These are phyloP conservation scores for Sicus ferrugineus DNA, from an alignment of 2,888 invertebrate genomes.

Conservation along the genomic window DNA sequence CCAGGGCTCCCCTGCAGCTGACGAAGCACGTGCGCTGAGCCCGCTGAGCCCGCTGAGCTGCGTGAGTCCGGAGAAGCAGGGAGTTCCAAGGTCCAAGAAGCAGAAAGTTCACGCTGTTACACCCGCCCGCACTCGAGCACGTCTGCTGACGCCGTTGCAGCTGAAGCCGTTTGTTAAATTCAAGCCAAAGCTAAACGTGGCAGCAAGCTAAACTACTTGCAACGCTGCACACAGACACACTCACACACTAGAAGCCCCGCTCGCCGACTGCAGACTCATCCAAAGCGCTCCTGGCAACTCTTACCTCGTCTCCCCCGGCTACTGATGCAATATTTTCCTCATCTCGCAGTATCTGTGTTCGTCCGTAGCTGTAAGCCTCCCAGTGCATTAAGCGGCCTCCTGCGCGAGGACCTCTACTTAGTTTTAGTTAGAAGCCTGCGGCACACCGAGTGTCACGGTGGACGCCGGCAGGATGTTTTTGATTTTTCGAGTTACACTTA, in stretches of 20 bases:
- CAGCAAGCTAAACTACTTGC: background rate
- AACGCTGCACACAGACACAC: background rate
- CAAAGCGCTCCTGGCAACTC: slow-evolving; percentile 31
- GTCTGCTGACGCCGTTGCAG: background rate
- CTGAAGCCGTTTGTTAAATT: slow-evolving; percentile 9
- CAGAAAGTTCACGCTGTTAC: no score
- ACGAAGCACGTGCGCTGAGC: slow-evolving; percentile 62
- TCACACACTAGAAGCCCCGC: background rate
- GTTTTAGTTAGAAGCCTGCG: no score
- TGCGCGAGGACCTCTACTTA: no score
- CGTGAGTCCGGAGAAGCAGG: background rate
- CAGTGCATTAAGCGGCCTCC: no score
- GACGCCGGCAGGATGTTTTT: no score
- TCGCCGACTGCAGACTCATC: background rate
- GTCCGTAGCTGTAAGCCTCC: background rate
- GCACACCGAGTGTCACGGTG: no score
- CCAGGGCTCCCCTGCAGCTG: slow-evolving; percentile 57
- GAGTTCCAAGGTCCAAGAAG: no score
- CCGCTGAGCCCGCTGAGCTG: background rate
- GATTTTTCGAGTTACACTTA: no score
- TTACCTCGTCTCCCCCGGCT: slow-evolving; percentile 53
- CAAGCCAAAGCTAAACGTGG: slow-evolving; percentile 23
- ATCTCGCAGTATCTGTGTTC: slow-evolving; percentile 1
- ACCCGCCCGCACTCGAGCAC: no score
- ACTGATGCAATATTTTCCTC: slow-evolving; percentile 54